A percentile compares a stretch with the other conserved stretches of the same genome.
phyloP scores from a whole-genome alignment of 2,113 vertebrate species.

The Crotalus viridis region DNA sequence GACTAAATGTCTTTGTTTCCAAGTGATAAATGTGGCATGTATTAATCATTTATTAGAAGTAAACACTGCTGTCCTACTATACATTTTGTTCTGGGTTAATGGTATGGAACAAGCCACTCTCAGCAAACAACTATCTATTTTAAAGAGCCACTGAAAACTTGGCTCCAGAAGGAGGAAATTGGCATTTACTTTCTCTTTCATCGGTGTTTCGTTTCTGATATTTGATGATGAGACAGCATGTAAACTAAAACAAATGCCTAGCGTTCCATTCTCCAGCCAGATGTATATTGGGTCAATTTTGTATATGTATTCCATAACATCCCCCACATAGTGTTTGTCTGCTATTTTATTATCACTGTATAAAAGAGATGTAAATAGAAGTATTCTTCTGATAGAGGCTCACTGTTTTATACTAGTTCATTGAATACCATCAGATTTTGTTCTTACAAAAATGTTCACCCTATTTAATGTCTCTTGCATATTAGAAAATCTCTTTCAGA shows the following conservation, averaged over 20 bases:
- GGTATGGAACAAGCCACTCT: slow-evolving; percentile 78
- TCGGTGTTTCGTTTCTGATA: slow-evolving; percentile 70
- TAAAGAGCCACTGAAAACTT: slow-evolving; percentile 70
- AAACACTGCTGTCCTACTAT: slow-evolving; percentile 78
- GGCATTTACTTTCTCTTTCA: slow-evolving; percentile 67
- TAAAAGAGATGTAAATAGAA: slow-evolving; percentile 37
- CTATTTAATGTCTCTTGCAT: slow-evolving; percentile 37
- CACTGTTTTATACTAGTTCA: slow-evolving; percentile 39
- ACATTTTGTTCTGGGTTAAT: slow-evolving; percentile 83
- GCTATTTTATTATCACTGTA: slow-evolving; percentile 18
- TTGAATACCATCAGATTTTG: slow-evolving; percentile 31
- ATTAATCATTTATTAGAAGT: slow-evolving; percentile 79
- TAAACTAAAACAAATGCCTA: slow-evolving; percentile 51
- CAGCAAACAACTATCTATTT: slow-evolving; percentile 75
- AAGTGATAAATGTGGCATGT: slow-evolving; percentile 72
- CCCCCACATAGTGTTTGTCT: slow-evolving; percentile 28
- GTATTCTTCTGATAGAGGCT: slow-evolving; percentile 36
- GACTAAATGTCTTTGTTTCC: slow-evolving; percentile 73
- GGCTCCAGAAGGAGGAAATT: slow-evolving; percentile 75
- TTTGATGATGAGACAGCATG: slow-evolving; percentile 57
- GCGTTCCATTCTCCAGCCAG: slow-evolving; percentile 38
- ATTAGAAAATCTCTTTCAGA: slow-evolving; percentile 41
- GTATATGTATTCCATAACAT: slow-evolving; percentile 28
- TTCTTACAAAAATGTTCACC: slow-evolving; percentile 34
- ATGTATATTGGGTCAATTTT: slow-evolving; percentile 49